These are phyloP conservation scores for Nipponia nippon DNA, from an alignment of 2,113 vertebrate species.

Conservation along the genomic window DNA sequence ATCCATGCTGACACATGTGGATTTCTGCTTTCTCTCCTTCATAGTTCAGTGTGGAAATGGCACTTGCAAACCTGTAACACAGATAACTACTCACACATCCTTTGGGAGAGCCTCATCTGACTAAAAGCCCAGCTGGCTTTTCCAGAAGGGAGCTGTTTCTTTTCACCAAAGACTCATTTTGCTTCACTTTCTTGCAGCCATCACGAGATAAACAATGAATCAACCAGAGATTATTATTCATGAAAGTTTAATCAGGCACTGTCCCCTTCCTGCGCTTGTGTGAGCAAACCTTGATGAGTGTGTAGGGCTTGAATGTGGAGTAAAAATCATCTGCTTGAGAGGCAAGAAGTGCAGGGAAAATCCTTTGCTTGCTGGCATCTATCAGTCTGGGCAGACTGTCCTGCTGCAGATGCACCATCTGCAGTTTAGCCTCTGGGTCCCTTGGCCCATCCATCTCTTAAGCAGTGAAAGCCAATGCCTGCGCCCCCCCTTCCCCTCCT, in stretches of 20 bases:
- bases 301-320: background rate
- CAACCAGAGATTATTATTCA: constrained; percentile 49
- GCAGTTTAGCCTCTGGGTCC: background rate
- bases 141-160: background rate
- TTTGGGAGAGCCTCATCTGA: constrained; percentile 43
- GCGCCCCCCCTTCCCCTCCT: background rate
- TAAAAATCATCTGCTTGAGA: background rate
- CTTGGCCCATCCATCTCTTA: background rate
- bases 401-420: background rate
- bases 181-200: constrained; percentile 20
- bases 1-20: background rate
- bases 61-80: background rate
- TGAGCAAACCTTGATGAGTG: background rate
- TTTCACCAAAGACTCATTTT: constrained; percentile 50
- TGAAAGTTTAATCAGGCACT: constrained; percentile 53
- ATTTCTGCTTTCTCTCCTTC: background rate
- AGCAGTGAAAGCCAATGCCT: background rate
- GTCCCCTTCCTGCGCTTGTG: background rate
- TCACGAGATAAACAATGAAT: constrained; percentile 14
- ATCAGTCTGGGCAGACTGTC: background rate
- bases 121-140: constrained; percentile 35
- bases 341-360: background rate
- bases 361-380: background rate
- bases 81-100: constrained; percentile 27
- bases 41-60: background rate